Evolutionary conservation across 2,888 invertebrate species (phyloP).

Genomic region (Lampropteryx suffumata): DNA sequence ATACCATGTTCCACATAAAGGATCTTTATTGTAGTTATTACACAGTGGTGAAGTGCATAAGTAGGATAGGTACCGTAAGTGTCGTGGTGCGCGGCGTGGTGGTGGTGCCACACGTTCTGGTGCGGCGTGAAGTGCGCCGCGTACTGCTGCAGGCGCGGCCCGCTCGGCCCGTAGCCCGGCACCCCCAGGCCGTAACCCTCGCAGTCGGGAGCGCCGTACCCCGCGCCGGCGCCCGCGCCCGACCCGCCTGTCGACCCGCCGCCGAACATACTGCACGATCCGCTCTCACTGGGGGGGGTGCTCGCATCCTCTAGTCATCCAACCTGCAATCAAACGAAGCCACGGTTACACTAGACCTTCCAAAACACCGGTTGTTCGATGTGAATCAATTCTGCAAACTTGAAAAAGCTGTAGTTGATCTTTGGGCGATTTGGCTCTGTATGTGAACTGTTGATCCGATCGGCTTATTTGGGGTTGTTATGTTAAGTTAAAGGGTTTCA

Average conservation of each 20-base stretch:
- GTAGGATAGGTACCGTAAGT: conserved; percentile 68
- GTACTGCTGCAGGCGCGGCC: conserved; percentile 75
- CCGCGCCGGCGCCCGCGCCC: conserved; percentile 52
- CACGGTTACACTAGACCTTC: no score
- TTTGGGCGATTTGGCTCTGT: no score
- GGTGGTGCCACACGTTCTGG: conserved; percentile 76
- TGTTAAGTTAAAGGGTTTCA: no score
- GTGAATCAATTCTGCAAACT: no score
- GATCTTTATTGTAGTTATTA: no score
- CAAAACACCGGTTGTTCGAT: no score
- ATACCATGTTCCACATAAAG: no score
- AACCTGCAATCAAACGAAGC: conserved; percentile 27
- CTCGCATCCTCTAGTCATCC: conserved; percentile 24
- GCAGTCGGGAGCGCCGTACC: conserved; percentile 48
- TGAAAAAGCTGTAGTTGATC: no score
- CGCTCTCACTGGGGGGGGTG: conserved; percentile 31
- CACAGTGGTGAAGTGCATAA: no score
- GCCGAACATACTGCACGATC: conserved; percentile 23
- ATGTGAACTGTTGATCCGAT: no score
- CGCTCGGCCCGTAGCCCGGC: conserved; percentile 65
- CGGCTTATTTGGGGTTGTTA: no score
- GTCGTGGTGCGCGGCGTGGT: conserved; percentile 70
- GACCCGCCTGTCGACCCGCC: conserved; percentile 26
- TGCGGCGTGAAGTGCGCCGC: conserved; percentile 75
- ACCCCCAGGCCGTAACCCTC: conserved; percentile 69